Evolutionary conservation across 2,113 vertebrate species (phyloP), one percentile per base, ranked within the genome.

Genomic region (Hypocryptadius cinnamomeus): DNA sequence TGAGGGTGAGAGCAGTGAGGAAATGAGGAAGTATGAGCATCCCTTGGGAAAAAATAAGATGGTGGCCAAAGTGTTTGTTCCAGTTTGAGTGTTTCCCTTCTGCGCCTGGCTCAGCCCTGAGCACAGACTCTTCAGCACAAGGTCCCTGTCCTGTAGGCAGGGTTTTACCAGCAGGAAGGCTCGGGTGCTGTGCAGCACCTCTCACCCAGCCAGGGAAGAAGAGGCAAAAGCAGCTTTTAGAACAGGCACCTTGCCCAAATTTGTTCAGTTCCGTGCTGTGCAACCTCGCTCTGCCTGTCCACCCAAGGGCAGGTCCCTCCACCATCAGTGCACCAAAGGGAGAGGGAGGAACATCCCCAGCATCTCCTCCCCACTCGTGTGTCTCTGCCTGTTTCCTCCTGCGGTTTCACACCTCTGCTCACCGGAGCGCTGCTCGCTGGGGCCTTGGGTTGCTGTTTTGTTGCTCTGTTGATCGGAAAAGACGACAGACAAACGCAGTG

Each of bases 381-480:
- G 1, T 56, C 78, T 89, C 48, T 91, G 84, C 39, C 70, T 5
- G 1, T 80, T 95, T 94, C 89, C 81, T 80, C 25, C 85, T 22
- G 93, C 2, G 79, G 89, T 96, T 96, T 95, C 70, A 16, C 93
- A 90, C 90, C 93, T 91, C 79, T 83, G 30, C 42, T 87, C 59
- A 1, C 63, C 3, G 16, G 59, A 11, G n/a, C 6, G 3, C 70
- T 79, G 86, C 44, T 91, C 40, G 9, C 59, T 31, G 5, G 40
- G 48, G 66, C 79, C 0, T 47, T 11, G 73, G 64, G 65, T 50
- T 64, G 78, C 86, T 73, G 91, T 71, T 94, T 88, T 73, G 70
- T 70, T 70, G 54, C 39, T 82, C 60, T 81, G 90, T 35, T 95
- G 90, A 91, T 94, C 54, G 77, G 94, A 94, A 96, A 91, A 95